Base-by-base conservation (phyloP, 2,888 invertebrate genomes). In the Halocaridina rubra region DNA sequence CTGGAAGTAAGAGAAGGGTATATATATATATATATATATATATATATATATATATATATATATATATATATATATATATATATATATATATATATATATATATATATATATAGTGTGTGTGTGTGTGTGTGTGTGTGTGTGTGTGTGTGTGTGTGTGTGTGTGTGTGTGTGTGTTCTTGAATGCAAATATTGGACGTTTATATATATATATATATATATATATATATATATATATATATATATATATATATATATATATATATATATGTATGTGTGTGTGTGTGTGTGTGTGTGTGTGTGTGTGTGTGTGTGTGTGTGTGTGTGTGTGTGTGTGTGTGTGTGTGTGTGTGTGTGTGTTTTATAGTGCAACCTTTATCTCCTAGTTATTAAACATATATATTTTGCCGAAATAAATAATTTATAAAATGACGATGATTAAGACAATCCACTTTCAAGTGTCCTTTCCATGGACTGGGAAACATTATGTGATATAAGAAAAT, bases 261-360 rank as follows among this genome's bases (percentile, higher is more conserved):
- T 72, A 19, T 32, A 33, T 72, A 19, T 39, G 8, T 72, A 33
- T 39, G 22, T 39, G 10, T 39, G 19, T 39, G 19, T 72, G 19
- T 72, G n/a, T 72, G n/a, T 72, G n/a, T 72, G 3, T 72, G n/a
- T 72, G n/a, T 72, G 1, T 72, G n/a, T 32, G 3, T 72, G n/a
- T 72, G n/a, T 72, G n/a, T 72, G 19, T 72, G 19, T 39, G 27
- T 72, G 19, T 72, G 19, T 72, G 5, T 72, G 16, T 39, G 19
- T 33, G 19, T 33, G 19, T 33, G 2, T 3, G 19, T 33, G 19
- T 33, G 19, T 2, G 46, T 19, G 10, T 67, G 3, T 67, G 67
- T 67, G 67, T 67, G 67, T 67, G 67, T 67, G 3, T 67, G 24
- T 67, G 1, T 67, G 27, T 5, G 24, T 67, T 8, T 67, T n/a